These are phyloP conservation scores for Junonia oenone DNA, from an alignment of 2,888 invertebrate species.

Conservation along the genomic window DNA sequence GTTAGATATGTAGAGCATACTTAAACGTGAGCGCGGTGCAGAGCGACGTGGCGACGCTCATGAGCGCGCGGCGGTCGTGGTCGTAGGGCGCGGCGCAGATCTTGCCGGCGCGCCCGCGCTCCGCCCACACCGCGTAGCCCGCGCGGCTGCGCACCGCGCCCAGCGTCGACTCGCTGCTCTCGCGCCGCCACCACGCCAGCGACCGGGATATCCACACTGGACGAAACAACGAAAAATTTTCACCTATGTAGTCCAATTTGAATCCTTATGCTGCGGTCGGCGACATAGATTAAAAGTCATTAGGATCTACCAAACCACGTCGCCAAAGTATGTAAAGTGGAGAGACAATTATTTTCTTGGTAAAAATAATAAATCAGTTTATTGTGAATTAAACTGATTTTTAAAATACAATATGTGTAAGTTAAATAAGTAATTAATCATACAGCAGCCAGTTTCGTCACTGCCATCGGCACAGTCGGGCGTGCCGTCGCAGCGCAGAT, in stretches of 20 bases:
- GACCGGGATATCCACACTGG: slow-evolving; percentile 89
- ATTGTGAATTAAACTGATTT: too few relatives aligned
- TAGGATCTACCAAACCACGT: too few relatives aligned
- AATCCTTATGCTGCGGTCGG: too few relatives aligned
- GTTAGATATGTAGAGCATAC: too few relatives aligned
- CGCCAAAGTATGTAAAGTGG: too few relatives aligned
- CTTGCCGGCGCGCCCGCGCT: slow-evolving; percentile 89
- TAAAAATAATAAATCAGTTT: too few relatives aligned
- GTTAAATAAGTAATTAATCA: slow-evolving; percentile 68
- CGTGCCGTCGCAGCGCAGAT: slow-evolving; percentile 88
- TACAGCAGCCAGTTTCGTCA: slow-evolving; percentile 92
- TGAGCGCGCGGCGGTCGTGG: slow-evolving; percentile 78
- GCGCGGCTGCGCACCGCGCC: slow-evolving; percentile 84
- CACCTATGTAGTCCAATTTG: too few relatives aligned
- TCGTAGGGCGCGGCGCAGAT: slow-evolving; percentile 90
- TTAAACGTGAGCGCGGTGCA: slow-evolving; percentile 88
- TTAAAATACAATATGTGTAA: too few relatives aligned
- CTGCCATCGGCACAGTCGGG: slow-evolving; percentile 92
- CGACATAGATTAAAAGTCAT: too few relatives aligned
- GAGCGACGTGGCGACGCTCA: slow-evolving; percentile 87
- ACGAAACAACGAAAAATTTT: too few relatives aligned
- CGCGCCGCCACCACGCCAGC: slow-evolving; percentile 81
- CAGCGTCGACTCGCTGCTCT: slow-evolving; percentile 84
- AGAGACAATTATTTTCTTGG: too few relatives aligned
- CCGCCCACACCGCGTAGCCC: slow-evolving; percentile 92